Evolutionary conservation across 2,888 invertebrate species (phyloP), one percentile per base, ranked within the genome.

Genomic region (Phengaris alcon): DNA sequence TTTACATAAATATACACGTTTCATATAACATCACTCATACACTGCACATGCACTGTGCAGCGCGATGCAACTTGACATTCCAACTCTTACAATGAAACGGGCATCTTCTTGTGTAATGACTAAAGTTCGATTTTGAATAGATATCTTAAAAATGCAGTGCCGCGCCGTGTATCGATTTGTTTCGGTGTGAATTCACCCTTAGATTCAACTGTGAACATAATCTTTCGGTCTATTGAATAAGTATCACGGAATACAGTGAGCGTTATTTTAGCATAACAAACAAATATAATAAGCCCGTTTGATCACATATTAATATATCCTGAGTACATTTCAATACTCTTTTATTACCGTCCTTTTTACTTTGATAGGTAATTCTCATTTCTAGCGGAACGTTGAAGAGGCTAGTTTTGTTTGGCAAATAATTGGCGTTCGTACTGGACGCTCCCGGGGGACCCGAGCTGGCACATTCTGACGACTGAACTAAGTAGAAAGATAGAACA

Each of bases 401-500:
- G 81, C 82, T 82, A 87, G 84, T 89, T 89, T 90, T 82, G 89
- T 85, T 85, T 85, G 86, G 86, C 88, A 83, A 84, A 81, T 79
- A 81, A 81, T 78, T 82, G 81, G 85, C 87, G 87, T 90, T 89
- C 89, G 88, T 87, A 85, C 89, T 90, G 91, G 93, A 88, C 90
- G 83, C 86, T 92, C 93, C 93, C 93, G 81, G 84, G 93, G 91
- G 93, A 86, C 87, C 92, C 89, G 88, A 93, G 90, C 93, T 88
- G 90, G 93, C 93, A 91, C 91, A 93, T 93, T 93, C 93, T 93
- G 92, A 93, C 92, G 92, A 93, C 93, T 93, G 92, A 91, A 93
- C 91, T 92, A 93, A 93, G 93, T 93, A 93, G 93, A 93, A 92
- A 93, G 93, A 93, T 93, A 93, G 93, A 90, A 93, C 90, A 92